phyloP scores from a whole-genome alignment of 1,140 invertebrate genomes.

The Nixonia krombeini region DNA sequence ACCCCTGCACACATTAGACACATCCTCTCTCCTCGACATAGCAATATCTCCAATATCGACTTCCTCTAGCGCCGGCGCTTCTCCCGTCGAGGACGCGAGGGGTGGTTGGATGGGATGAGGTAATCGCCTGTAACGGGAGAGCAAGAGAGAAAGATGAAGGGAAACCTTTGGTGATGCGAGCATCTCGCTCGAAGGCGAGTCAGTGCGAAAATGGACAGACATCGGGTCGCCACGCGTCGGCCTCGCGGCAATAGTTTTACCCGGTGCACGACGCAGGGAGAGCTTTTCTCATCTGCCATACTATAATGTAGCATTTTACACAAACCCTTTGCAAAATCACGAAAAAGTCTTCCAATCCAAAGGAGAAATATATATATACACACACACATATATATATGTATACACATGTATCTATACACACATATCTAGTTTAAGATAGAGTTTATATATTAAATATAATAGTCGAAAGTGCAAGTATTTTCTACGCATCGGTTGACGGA shows the following conservation, averaged over 20 bases:
- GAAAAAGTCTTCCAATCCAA: constrained; percentile 60
- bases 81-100: neutral
- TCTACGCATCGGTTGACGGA: neutral
- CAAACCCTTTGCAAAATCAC: constrained; percentile 57
- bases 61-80: constrained; percentile 60
- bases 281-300: constrained; percentile 4
- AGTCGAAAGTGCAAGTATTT: constrained; percentile 1
- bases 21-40: neutral
- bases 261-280: constrained; percentile 24
- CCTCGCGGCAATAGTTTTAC: constrained; percentile 32
- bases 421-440: constrained; percentile 14
- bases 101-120: constrained; percentile 13
- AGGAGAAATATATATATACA: constrained; percentile 34
- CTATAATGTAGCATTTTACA: constrained; percentile 33
- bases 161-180: neutral
- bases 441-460: constrained; percentile 21
- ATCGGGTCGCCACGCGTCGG: constrained; percentile 57
- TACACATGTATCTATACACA: constrained; percentile 28
- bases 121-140: constrained; percentile 12
- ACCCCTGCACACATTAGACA: neutral
- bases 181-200: constrained; percentile 22
- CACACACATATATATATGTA: constrained; percentile 35
- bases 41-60: constrained; percentile 10
- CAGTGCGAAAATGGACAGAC: constrained; percentile 66
- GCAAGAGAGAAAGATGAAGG: constrained; percentile 28